Evolutionary conservation across 2,113 vertebrate genomes (phyloP).

Genomic region (Hippocampus abdominalis): DNA sequence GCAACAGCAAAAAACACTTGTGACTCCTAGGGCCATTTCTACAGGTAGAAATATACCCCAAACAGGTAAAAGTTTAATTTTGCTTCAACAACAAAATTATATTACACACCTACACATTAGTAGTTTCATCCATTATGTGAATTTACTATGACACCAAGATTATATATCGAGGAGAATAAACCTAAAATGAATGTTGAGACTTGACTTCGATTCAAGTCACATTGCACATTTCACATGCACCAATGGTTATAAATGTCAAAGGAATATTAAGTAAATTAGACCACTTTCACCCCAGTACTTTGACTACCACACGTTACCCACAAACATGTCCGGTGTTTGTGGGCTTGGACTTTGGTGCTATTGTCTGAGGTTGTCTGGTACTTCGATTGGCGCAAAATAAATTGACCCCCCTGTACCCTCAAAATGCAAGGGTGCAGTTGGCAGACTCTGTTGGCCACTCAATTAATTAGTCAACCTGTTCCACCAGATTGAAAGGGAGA

Average conservation of each 20-base stretch:
- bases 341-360: slow-evolving; percentile 27
- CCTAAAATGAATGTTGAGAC: not conserved
- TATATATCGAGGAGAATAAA: not conserved
- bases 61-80: too few relatives aligned
- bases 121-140: not conserved
- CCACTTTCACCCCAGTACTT: not conserved
- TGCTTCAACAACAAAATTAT: too few relatives aligned
- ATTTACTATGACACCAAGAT: not conserved
- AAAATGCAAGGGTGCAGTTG: slow-evolving; percentile 48
- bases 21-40: too few relatives aligned
- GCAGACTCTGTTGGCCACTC: slow-evolving; percentile 38
- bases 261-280: not conserved
- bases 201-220: not conserved
- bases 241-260: slow-evolving; percentile 4
- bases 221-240: not conserved
- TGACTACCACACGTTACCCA: not conserved
- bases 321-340: slow-evolving; percentile 21
- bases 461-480: slow-evolving; percentile 58
- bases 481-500: slow-evolving; percentile 39
- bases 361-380: slow-evolving; percentile 44
- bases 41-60: too few relatives aligned
- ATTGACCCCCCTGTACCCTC: slow-evolving; percentile 39
- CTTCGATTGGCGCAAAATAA: slow-evolving; percentile 55
- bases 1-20: too few relatives aligned
- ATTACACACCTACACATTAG: too few relatives aligned